phyloP scores from a whole-genome alignment of 2,888 invertebrate species.

The Temnothorax ravouxi region DNA sequence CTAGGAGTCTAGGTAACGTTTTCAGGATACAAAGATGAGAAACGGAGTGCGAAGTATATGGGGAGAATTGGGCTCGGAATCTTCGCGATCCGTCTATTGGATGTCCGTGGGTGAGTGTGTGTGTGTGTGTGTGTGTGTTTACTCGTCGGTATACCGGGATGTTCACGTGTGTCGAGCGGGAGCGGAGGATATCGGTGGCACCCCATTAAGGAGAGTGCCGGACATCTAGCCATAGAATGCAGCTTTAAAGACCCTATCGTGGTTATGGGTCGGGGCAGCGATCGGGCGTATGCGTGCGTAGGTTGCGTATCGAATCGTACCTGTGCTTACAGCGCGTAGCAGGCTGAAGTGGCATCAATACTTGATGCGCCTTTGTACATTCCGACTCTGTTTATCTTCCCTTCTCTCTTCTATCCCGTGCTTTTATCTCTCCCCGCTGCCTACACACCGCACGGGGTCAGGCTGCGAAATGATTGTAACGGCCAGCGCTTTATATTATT shows the following conservation, averaged over 20 bases:
- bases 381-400: conserved; percentile 58
- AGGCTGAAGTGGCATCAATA: conserved; percentile 81
- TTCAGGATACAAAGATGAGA: conserved; percentile 72
- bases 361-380: conserved; percentile 75
- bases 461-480: conserved; percentile 37
- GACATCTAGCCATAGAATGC: conserved; percentile 75
- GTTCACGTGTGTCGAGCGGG: conserved; percentile 45
- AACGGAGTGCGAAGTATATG: conserved; percentile 53
- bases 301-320: conserved; percentile 63
- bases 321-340: conserved; percentile 49
- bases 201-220: conserved; percentile 84
- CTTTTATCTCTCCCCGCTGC: conserved; percentile 5
- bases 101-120: background rate
- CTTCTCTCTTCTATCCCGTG: background rate
- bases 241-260: conserved; percentile 66
- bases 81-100: background rate
- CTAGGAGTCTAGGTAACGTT: conserved; percentile 63
- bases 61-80: conserved; percentile 19
- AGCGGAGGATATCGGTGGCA: conserved; percentile 80
- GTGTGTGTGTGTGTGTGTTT: conserved; percentile 14
- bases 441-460: background rate
- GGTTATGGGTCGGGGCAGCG: conserved; percentile 48
- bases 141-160: background rate
- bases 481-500: conserved; percentile 83
- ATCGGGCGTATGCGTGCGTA: conserved; percentile 44